Evolutionary conservation across 1,140 invertebrate genomes (phyloP).

Genomic region (Dryas iulia): DNA sequence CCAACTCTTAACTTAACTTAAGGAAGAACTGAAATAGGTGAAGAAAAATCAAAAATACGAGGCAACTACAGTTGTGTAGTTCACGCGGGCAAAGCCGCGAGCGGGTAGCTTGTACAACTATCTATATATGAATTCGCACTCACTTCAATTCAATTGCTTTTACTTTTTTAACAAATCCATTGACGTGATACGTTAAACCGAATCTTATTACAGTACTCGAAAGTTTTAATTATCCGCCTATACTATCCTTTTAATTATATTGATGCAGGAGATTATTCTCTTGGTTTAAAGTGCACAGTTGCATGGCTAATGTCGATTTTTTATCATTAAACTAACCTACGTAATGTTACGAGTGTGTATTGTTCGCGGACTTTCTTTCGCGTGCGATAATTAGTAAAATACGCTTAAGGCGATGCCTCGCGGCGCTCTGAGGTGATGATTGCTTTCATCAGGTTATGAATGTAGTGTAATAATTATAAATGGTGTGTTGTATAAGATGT

Average conservation of each 20-base stretch:
- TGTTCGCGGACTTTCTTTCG: constrained; percentile 57
- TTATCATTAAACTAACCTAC: constrained; percentile 45
- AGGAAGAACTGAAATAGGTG: no score
- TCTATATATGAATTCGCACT: constrained; percentile 18
- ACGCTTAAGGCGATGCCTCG: constrained; percentile 10
- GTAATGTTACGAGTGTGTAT: constrained; percentile 54
- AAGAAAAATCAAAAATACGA: no score
- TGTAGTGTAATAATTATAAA: neutral
- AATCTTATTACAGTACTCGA: constrained; percentile 47
- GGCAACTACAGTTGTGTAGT: no score
- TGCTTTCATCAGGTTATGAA: neutral
- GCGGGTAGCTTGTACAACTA: no score
- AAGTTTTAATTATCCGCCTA: constrained; percentile 61
- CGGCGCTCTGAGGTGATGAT: constrained; percentile 5
- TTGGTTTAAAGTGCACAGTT: neutral
- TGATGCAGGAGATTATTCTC: neutral
- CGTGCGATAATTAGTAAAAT: constrained; percentile 49
- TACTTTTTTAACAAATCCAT: constrained; percentile 20
- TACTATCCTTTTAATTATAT: constrained; percentile 33
- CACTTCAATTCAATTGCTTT: constrained; percentile 7
- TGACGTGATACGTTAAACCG: constrained; percentile 31
- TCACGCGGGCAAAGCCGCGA: no score
- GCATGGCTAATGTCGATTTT: constrained; percentile 9
- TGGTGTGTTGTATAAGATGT: neutral
- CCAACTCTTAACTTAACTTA: no score